These are phyloP conservation scores for Azorinus chamasolen DNA, from an alignment of 2,888 invertebrate species.

Conservation along the genomic window DNA sequence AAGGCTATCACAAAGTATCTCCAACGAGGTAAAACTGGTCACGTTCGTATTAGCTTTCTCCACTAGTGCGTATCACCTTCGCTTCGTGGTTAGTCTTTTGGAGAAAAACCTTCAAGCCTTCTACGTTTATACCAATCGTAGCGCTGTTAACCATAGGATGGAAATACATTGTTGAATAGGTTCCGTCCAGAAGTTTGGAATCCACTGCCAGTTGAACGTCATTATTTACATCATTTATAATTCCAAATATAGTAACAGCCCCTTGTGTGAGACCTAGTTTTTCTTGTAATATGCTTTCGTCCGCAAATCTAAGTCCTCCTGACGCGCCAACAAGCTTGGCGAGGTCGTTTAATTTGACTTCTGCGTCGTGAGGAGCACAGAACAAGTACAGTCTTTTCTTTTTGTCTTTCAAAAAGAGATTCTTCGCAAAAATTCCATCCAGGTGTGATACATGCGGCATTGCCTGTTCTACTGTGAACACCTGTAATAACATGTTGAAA, in stretches of 20 bases:
- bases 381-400: constrained; percentile 85
- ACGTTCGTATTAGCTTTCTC: too few species aligned
- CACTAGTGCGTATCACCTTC: constrained; percentile 8
- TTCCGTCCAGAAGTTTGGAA: constrained; percentile 74
- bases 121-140: constrained; percentile 71
- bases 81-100: constrained; percentile 74
- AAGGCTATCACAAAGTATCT: too few species aligned
- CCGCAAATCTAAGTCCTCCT: constrained; percentile 85
- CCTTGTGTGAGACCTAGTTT: constrained; percentile 85
- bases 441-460: constrained; percentile 78
- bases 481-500: too few species aligned
- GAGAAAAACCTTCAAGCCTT: constrained; percentile 77
- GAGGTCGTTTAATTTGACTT: constrained; percentile 83
- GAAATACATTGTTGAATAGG: constrained; percentile 77
- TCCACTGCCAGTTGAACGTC: constrained; percentile 83
- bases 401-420: constrained; percentile 86
- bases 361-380: constrained; percentile 82
- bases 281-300: constrained; percentile 79
- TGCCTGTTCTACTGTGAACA: constrained; percentile 86
- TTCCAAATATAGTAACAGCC: constrained; percentile 84
- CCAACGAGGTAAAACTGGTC: too few species aligned
- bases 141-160: constrained; percentile 85
- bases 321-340: constrained; percentile 80
- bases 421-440: constrained; percentile 84
- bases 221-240: constrained; percentile 82